Percentiles rank a stretch among this genome's conserved stretches.
These are phyloP conservation scores for Salmo trutta DNA, from an alignment of 2,797 vertebrate species.

Conservation along the genomic window DNA sequence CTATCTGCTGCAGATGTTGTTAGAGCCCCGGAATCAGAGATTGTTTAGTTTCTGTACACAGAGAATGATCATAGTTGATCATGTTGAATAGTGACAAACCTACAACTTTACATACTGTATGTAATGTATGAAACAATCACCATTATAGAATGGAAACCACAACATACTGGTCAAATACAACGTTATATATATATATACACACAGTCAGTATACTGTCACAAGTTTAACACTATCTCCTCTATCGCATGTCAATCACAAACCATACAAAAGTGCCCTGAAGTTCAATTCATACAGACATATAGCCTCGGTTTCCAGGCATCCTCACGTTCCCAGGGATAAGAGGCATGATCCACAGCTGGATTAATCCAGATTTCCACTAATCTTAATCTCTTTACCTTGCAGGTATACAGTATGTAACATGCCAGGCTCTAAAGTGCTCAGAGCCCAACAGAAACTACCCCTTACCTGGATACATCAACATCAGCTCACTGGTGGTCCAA, in stretches of 20 bases:
- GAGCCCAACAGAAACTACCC: conserved; percentile 86
- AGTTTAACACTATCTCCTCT: neutral
- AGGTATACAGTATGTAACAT: conserved; percentile 95
- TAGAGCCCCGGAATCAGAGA: neutral
- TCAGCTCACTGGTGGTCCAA: conserved; percentile 95
- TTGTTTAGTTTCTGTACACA: too few species aligned
- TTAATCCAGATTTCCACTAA: neutral
- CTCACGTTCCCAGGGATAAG: neutral
- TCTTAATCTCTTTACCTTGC: conserved; percentile 18
- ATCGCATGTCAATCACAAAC: neutral
- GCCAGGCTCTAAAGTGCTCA: conserved; percentile 88
- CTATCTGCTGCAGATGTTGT: neutral
- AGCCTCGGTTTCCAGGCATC: neutral
- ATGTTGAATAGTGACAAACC: too few species aligned
- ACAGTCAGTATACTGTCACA: too few species aligned
- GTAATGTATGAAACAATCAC: too few species aligned
- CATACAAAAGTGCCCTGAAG: neutral
- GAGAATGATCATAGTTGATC: too few species aligned
- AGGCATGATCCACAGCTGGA: neutral
- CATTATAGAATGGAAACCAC: too few species aligned
- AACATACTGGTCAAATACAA: too few species aligned
- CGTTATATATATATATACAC: too few species aligned
- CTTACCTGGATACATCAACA: conserved; percentile 88
- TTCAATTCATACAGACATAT: neutral
- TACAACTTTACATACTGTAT: too few species aligned